phyloP scores from a whole-genome alignment of 2,797 vertebrate species.

The Fistularia commersonii region DNA sequence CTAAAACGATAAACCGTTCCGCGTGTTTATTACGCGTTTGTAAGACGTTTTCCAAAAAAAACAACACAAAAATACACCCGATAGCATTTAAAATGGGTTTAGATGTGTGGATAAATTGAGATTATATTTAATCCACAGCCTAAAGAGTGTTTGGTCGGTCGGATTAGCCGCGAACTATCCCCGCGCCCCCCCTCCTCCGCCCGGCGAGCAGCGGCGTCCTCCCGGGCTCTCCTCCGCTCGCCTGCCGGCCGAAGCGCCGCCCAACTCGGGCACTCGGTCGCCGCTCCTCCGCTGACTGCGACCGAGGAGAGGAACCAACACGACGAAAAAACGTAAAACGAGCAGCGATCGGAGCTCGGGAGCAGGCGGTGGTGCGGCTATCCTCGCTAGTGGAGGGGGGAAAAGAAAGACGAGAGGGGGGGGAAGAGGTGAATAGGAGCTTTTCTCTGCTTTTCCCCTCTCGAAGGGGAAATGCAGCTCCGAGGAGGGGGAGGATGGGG shows the following conservation, averaged over 20 bases:
- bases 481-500: slow-evolving; percentile 9
- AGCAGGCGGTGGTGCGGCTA: background rate
- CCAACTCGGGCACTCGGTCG: slow-evolving; percentile 19
- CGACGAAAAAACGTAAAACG: slow-evolving; percentile 10
- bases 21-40: too few species aligned
- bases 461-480: slow-evolving; percentile 61
- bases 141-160: background rate
- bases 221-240: slow-evolving; percentile 11
- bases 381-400: background rate
- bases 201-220: background rate
- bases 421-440: background rate
- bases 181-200: background rate
- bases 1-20: too few species aligned
- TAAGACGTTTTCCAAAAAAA: too few species aligned
- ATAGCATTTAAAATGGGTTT: too few species aligned
- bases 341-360: background rate
- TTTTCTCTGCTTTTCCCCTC: slow-evolving; percentile 66
- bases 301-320: slow-evolving; percentile 5
- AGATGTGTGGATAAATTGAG: too few species aligned
- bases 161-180: background rate
- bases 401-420: background rate
- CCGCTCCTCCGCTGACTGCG: slow-evolving; percentile 19
- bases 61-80: too few species aligned
- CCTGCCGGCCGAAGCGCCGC: slow-evolving; percentile 24
- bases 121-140: too few species aligned